phyloP scores from a whole-genome alignment of 2,113 vertebrate species.

The Rhombomys opimus region DNA sequence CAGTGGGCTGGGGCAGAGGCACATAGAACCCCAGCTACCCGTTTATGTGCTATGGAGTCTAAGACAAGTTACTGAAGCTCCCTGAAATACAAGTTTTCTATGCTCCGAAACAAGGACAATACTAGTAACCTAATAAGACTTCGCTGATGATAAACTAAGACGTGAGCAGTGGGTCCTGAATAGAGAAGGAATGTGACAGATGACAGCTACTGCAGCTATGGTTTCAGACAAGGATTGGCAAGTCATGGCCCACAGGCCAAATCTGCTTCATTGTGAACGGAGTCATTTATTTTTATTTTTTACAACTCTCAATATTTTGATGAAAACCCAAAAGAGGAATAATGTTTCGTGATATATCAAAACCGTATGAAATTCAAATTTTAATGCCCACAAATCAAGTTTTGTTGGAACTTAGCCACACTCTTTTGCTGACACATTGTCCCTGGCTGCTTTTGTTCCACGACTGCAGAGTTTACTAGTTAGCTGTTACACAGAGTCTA shows the following conservation, averaged over 20 bases:
- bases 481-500: neutral
- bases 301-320: neutral
- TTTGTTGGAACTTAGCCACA: constrained; percentile 41
- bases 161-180: neutral
- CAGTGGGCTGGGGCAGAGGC: neutral
- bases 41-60: neutral
- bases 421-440: neutral
- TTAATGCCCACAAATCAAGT: constrained; percentile 42
- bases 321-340: neutral
- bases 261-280: neutral
- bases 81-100: constrained; percentile 15
- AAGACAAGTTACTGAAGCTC: neutral
- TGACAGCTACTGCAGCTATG: neutral
- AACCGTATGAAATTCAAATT: constrained; percentile 9
- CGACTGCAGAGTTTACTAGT: constrained; percentile 6
- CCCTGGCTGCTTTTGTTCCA: neutral
- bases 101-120: neutral
- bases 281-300: neutral
- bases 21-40: neutral
- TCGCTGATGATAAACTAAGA: neutral
- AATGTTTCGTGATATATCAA: neutral
- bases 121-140: neutral
- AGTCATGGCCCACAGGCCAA: neutral
- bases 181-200: neutral
- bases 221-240: neutral